Evolutionary conservation across 1,140 invertebrate genomes (phyloP).

Genomic region (Fopius arisanus): DNA sequence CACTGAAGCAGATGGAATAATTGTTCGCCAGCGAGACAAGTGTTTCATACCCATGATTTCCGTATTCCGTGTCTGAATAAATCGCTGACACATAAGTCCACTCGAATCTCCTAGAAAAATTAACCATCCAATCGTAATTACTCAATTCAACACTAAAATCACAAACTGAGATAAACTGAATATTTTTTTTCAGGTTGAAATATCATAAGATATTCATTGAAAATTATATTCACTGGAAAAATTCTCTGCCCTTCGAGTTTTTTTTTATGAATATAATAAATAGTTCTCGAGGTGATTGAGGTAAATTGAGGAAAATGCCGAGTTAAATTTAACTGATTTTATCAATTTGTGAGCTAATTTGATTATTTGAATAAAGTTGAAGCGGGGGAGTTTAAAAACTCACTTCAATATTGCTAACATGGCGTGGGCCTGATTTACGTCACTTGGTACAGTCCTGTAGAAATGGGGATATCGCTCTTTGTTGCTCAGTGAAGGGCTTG

Average conservation of each 20-base stretch:
- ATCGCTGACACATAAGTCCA: constrained; percentile 70
- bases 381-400: constrained; percentile 23
- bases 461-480: constrained; percentile 68
- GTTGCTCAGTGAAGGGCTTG: constrained; percentile 68
- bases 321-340: no score
- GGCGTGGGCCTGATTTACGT: constrained; percentile 68
- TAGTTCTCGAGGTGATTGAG: no score
- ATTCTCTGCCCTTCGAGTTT: no score
- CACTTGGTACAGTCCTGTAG: constrained; percentile 70
- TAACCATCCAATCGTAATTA: no score
- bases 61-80: constrained; percentile 69
- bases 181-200: no score
- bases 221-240: no score
- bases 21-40: constrained; percentile 59
- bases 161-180: no score
- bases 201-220: no score
- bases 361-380: neutral
- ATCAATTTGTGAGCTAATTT: no score
- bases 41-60: constrained; percentile 66
- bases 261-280: no score
- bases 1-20: constrained; percentile 67
- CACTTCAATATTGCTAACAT: constrained; percentile 70
- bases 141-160: no score
- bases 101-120: constrained; percentile 59
- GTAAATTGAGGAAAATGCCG: no score